Base-by-base conservation (phyloP, 2,113 vertebrate species). In the Accipiter cooperii region DNA sequence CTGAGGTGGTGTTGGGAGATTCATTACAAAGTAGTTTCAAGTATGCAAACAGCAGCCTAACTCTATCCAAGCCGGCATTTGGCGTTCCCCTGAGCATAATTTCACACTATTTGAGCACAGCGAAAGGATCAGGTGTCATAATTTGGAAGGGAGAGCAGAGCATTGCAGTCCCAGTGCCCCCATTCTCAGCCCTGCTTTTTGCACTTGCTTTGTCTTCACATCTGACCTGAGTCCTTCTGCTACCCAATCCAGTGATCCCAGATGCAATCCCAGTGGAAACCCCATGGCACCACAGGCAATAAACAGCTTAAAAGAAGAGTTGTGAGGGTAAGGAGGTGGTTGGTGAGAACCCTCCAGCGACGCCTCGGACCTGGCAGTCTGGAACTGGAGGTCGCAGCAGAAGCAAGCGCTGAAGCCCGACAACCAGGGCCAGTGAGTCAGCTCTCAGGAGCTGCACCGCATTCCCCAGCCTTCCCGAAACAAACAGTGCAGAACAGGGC, bases 401-500 rank as follows among this genome's bases (percentile, higher is more conserved):
- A 85, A 96, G 63, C 14, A 40, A 49, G 38, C 5, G 0, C 44
- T 3, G 10, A 95, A 89, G 64, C 85, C 69, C 83, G 78, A 89
- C 81, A 87, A 90, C 11, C 49, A 77, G 70, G 77, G 57, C 76
- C 69, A 61, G 58, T 75, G 85, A 97, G 95, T 97, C 91, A 96
- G 96, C 97, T 92, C 89, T 73, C 87, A 33, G 80, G 38, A 97
- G 95, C 91, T 74, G 77, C 1, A 0, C n/a, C 0, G 14, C 83
- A 74, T 92, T 97, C 86, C 75, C 94, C 74, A 79, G 87, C 65
- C 87, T 84, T 90, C 85, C 90, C 4, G 79, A 94, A 97, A 92
- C 96, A 97, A 97, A 96, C 87, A 97, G 84, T 66, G 70, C 91
- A 88, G 70, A 94, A 96, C 80, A 81, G 89, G 96, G 95, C 95